Evolutionary conservation across 2,888 invertebrate genomes (phyloP), one percentile per base, ranked within the genome.

Genomic region (Pyrrhosoma nymphula): DNA sequence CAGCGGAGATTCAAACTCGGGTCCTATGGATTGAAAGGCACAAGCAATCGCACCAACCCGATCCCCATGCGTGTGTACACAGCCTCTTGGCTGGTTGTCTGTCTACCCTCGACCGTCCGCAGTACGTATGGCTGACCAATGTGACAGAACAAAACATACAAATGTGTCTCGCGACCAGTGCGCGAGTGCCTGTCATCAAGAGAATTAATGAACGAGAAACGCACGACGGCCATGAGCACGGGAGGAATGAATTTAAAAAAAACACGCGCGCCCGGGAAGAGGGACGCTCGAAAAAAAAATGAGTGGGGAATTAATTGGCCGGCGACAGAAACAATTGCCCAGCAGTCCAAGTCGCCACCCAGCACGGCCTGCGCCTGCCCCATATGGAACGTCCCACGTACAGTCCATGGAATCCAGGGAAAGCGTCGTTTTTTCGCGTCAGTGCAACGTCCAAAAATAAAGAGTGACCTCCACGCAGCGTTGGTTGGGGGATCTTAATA

Each of bases 401-500:
- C 20, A 35, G 82, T 35, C 82, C n/a, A 16, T 82, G 82, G 82
- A 82, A 82, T 82, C 82, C 82, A 35, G 30, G 82, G 82, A 82
- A 82, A 35, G 82, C 30, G 82, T 82, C 82, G 18, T 82, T 82
- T 82, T 82, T 82, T 82, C 82, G 82, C 82, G 82, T 69, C 69
- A 69, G 69, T 12, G 69, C n/a, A 23, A 35, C 35, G 82, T 82
- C 82, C 82, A 35, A 82, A 82, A 82, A 82, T 82, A 82, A 82
- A 82, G 82, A 16, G 82, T 82, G 82, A 82, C 82, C 82, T 23
- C 26, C 26, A 69, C 26, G 35, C 16, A 16, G 82, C 35, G 82
- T 82, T 35, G 82, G 82, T 82, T n/a, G n/a, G n/a, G 82, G 82
- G 82, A 82, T 82, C 82, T 82, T 82, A 82, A 82, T 82, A 82